Evolutionary conservation across 2,888 invertebrate species (phyloP).

Genomic region (Philonicus albiceps): DNA sequence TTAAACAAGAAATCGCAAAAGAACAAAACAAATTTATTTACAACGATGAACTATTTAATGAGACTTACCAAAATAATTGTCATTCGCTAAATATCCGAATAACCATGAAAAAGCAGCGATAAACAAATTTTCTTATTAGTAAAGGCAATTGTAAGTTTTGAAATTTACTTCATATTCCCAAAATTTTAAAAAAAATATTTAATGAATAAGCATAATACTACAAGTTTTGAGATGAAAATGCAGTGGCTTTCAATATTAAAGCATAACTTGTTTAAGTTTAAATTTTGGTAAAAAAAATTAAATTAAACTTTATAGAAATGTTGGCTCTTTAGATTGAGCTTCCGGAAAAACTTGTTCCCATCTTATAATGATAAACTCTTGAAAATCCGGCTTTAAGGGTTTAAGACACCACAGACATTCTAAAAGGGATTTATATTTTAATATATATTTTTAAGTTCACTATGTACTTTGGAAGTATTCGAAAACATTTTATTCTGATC

Average conservation of each 20-base stretch:
- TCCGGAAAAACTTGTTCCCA: neutral
- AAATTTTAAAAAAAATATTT: neutral
- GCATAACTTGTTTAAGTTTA: neutral
- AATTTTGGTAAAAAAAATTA: neutral
- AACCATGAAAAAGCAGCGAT: conserved; percentile 22
- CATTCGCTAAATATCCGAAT: conserved; percentile 81
- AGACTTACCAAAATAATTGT: conserved; percentile 99
- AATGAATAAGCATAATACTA: neutral
- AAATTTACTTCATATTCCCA: neutral
- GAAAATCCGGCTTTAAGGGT: no score
- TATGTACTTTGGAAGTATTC: no score
- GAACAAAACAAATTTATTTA: neutral
- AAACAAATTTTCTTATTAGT: neutral
- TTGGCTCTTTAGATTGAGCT: neutral
- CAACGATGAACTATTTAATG: conserved; percentile 7
- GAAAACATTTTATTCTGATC: no score
- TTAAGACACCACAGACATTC: no score
- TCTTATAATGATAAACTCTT: no score
- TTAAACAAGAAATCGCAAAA: neutral
- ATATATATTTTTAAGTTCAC: no score
- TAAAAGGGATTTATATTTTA: no score
- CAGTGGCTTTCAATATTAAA: neutral
- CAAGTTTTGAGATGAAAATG: neutral
- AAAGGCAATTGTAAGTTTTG: neutral
- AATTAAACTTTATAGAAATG: no score